Percentiles rank a stretch among this genome's conserved stretches.
Conservation (phyloP, 2,113 vertebrate species). For the Girardinichthys multiradiatus region DNA sequence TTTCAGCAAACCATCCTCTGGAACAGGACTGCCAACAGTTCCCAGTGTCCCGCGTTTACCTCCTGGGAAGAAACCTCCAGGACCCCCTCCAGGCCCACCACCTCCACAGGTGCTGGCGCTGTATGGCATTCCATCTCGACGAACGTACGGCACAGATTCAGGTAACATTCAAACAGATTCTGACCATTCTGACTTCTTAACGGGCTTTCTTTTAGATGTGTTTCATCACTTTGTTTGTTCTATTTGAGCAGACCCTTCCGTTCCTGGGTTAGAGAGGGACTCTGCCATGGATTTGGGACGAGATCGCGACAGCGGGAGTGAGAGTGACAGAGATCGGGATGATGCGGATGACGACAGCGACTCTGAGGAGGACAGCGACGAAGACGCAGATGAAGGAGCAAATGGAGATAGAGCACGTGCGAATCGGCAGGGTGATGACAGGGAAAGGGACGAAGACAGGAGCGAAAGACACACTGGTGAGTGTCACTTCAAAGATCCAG, state of each 20-base stretch:
- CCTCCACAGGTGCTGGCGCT: conserved; percentile 92
- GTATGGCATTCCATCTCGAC: conserved; percentile 84
- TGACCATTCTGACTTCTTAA: too few species aligned
- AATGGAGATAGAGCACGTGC: conserved; percentile 60
- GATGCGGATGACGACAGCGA: conserved; percentile 86
- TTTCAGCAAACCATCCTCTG: conserved; percentile 79
- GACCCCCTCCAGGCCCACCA: conserved; percentile 93
- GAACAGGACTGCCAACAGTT: conserved; percentile 80
- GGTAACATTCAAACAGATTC: conserved; percentile 72
- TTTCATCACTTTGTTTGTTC: background rate
- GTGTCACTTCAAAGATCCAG: background rate
- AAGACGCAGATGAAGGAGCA: conserved; percentile 81
- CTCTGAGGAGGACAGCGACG: conserved; percentile 88
- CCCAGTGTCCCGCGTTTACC: conserved; percentile 92
- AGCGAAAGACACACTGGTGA: conserved; percentile 63
- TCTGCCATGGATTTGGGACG: conserved; percentile 84
- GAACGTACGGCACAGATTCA: conserved; percentile 81
- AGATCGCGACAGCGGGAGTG: conserved; percentile 88
- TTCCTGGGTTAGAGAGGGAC: conserved; percentile 67
- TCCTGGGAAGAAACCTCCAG: conserved; percentile 93
- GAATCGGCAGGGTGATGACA: conserved; percentile 65
- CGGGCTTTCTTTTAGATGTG: background rate
- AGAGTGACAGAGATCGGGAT: conserved; percentile 87
- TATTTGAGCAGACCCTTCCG: conserved; percentile 47
- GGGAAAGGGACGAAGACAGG: conserved; percentile 55